phyloP scores from a whole-genome alignment of 2,888 invertebrate species.

The Drosophila anomalata region DNA sequence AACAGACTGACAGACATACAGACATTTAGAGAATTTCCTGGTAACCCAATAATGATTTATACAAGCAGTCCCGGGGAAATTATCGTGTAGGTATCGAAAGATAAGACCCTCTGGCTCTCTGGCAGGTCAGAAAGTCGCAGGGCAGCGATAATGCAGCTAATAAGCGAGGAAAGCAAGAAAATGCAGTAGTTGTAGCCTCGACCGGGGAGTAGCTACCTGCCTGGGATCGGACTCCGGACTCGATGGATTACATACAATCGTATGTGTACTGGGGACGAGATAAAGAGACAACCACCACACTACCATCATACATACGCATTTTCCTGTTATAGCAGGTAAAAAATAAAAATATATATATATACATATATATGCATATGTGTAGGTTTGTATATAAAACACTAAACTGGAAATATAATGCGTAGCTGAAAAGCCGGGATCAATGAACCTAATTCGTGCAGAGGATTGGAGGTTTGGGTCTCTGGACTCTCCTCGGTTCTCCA shows the following conservation, averaged over 20 bases:
- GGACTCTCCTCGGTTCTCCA: constrained; percentile 34
- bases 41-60: constrained; percentile 43
- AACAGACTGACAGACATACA: no score
- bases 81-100: constrained; percentile 42
- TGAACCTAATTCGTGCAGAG: constrained; percentile 59
- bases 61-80: constrained; percentile 29
- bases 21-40: constrained; percentile 13
- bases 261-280: constrained; percentile 37
- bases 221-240: constrained; percentile 22
- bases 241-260: constrained; percentile 22
- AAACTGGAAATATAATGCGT: constrained; percentile 76
- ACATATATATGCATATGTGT: no score
- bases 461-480: constrained; percentile 22
- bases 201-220: constrained; percentile 36
- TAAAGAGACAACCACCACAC: constrained; percentile 47
- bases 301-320: constrained; percentile 44
- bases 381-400: constrained; percentile 60
- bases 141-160: constrained; percentile 69
- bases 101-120: constrained; percentile 7
- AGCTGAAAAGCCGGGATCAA: constrained; percentile 72
- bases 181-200: constrained; percentile 57
- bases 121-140: constrained; percentile 38
- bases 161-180: constrained; percentile 59
- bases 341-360: constrained; percentile 28
- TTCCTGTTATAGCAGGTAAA: constrained; percentile 75